Conservation (phyloP, 1,140 invertebrate genomes). For the Scaptomyza graminum region DNA sequence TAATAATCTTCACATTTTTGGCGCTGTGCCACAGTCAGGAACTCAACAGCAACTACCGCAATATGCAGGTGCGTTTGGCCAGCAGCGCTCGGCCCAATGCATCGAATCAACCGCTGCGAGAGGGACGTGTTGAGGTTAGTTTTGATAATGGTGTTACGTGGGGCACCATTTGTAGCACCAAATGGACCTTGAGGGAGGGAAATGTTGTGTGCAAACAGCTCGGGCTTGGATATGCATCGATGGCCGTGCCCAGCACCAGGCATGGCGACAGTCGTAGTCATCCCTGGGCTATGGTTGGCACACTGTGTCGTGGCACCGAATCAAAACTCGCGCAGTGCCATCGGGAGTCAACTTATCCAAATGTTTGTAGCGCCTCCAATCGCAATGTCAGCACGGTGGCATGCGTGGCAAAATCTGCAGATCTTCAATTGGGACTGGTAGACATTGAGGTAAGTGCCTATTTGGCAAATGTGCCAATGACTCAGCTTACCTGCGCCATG, state of each 20-base stretch:
- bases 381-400: conserved; percentile 90
- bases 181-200: conserved; percentile 93
- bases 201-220: conserved; percentile 92
- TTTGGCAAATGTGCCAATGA: conserved; percentile 93
- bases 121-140: conserved; percentile 86
- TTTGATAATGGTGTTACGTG: conserved; percentile 86
- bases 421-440: conserved; percentile 91
- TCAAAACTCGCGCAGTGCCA: conserved; percentile 88
- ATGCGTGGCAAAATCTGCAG: conserved; percentile 90
- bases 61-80: conserved; percentile 65
- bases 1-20: not conserved
- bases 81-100: conserved; percentile 21
- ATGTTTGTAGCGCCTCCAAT: conserved; percentile 84
- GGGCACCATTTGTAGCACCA: conserved; percentile 94
- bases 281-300: conserved; percentile 87
- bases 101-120: conserved; percentile 24
- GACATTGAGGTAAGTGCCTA: conserved; percentile 92
- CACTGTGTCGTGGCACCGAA: conserved; percentile 91
- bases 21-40: not conserved
- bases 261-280: conserved; percentile 87
- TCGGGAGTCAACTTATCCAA: conserved; percentile 84
- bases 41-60: conserved; percentile 60
- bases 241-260: conserved; percentile 86
- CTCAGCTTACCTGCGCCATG: conserved; percentile 96
- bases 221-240: conserved; percentile 89